Percentiles rank a stretch among this genome's conserved stretches.
Evolutionary conservation across 2,797 vertebrate species (phyloP).

Genomic region (Gouania willdenowi): DNA sequence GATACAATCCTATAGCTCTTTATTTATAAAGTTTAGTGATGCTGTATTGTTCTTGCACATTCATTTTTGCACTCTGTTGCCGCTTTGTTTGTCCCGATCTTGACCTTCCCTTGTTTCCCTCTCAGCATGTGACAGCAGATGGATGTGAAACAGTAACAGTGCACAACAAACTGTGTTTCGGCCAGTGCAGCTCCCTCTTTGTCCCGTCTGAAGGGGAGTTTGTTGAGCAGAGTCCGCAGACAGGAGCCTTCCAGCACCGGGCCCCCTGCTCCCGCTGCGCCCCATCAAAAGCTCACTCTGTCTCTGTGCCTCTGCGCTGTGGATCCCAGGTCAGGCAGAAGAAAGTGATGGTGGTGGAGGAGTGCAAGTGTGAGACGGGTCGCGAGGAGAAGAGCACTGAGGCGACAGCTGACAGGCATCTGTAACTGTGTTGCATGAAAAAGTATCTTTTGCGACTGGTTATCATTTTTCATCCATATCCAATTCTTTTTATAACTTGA

Average conservation of each 20-base stretch:
- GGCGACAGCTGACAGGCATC: constrained; percentile 14
- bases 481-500: too few species aligned
- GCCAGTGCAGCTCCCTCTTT: constrained; percentile 79
- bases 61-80: constrained; percentile 5
- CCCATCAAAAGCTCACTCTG: constrained; percentile 56
- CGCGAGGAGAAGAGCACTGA: constrained; percentile 50
- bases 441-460: too few species aligned
- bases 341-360: constrained; percentile 73
- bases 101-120: constrained; percentile 10
- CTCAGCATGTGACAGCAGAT: constrained; percentile 67
- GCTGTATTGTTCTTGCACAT: constrained; percentile 7
- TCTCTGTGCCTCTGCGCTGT: constrained; percentile 64
- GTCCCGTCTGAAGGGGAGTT: constrained; percentile 64
- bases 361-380: constrained; percentile 75
- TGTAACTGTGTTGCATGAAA: constrained; percentile 12
- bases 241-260: constrained; percentile 14
- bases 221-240: neutral
- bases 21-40: constrained; percentile 3
- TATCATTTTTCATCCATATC: too few species aligned
- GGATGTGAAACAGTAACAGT: constrained; percentile 68
- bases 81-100: constrained; percentile 10
- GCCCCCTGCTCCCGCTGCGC: constrained; percentile 74
- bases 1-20: constrained; percentile 12
- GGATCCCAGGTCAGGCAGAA: constrained; percentile 44
- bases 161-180: constrained; percentile 78